Evolutionary conservation across 2,113 vertebrate genomes (phyloP), one percentile per base, ranked within the genome.

Genomic region (Chauna torquata): DNA sequence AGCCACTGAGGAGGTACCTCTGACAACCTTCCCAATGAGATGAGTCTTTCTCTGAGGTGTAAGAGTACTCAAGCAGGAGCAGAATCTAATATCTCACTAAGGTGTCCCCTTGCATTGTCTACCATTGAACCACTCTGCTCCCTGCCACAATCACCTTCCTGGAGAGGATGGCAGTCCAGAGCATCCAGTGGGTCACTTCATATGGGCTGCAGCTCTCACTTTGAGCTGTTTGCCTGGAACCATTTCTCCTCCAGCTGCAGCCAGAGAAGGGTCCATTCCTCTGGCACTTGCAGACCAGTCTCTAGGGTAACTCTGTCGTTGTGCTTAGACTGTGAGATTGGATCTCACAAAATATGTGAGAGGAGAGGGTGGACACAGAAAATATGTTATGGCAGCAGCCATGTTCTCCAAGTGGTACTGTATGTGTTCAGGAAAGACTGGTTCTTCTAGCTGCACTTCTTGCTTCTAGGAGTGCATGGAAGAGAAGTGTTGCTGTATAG

Each of bases 381-480:
- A 55, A 70, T 2, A 86, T 12, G 7, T 18, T 70, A 42, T 52
- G 9, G 14, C 16, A 80, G 57, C 23, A 76, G 18, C 34, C 22
- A 6, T n/a, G 6, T 19, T 72, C 34, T 75, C 27, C 25, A 62
- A 9, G 36, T 49, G 12, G 25, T 15, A 16, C 9, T 30, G 52
- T 54, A 34, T 9, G 5, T 62, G 49, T 47, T 58, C 16, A 49
- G 20, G 19, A 80, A 62, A 22, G 1, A 38, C 4, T n/a, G 14
- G 32, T 71, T 82, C 58, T 65, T 23, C 34, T 69, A 58, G 36
- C 9, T 25, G 15, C 30, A 28, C 16, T 75, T 47, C 49, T 66
- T 36, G 45, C 68, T 70, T 42, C 38, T 38, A 58, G 57, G 5
- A 62, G 9, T 3, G 0, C 0, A 0, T 50, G 30, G 27, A 75